These are phyloP conservation scores for Schlechtendalia chinensis DNA, from an alignment of 1,140 invertebrate species.

Conservation along the genomic window DNA sequence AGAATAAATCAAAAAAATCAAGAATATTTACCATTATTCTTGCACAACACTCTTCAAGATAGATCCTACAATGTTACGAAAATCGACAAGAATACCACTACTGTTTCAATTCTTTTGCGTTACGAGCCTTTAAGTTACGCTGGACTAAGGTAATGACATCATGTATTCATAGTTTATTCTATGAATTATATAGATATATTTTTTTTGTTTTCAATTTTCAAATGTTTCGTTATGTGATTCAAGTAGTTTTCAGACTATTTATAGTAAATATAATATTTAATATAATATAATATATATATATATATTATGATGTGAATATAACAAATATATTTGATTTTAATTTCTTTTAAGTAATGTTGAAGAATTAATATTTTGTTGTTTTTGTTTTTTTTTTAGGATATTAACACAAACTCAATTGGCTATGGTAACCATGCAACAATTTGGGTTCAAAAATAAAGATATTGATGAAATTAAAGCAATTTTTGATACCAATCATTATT, in stretches of 20 bases:
- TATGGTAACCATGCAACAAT: conserved; percentile 67
- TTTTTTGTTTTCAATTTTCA: too few species aligned
- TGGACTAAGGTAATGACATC: conserved; percentile 20
- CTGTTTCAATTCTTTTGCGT: conserved; percentile 18
- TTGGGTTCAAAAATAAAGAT: conserved; percentile 92
- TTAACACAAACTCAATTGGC: conserved; percentile 78
- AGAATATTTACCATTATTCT: conserved; percentile 41
- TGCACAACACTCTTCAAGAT: conserved; percentile 36
- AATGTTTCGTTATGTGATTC: too few species aligned
- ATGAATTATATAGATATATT: too few species aligned
- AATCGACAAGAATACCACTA: conserved; percentile 20
- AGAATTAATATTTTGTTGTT: too few species aligned
- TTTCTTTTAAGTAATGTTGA: neutral
- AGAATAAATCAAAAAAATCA: conserved; percentile 7
- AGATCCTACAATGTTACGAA: conserved; percentile 38
- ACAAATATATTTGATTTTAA: neutral
- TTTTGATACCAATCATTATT: conserved; percentile 90
- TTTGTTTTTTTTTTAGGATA: conserved; percentile 59
- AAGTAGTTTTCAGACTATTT: too few species aligned
- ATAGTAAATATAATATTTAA: too few species aligned
- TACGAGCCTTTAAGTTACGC: conserved; percentile 37
- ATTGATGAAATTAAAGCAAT: conserved; percentile 96
- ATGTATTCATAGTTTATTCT: neutral
- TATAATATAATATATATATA: too few species aligned
- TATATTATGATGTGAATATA: too few species aligned